These are phyloP conservation scores for Eutolmus rufibarbis DNA, from an alignment of 2,888 invertebrate species.

Conservation along the genomic window DNA sequence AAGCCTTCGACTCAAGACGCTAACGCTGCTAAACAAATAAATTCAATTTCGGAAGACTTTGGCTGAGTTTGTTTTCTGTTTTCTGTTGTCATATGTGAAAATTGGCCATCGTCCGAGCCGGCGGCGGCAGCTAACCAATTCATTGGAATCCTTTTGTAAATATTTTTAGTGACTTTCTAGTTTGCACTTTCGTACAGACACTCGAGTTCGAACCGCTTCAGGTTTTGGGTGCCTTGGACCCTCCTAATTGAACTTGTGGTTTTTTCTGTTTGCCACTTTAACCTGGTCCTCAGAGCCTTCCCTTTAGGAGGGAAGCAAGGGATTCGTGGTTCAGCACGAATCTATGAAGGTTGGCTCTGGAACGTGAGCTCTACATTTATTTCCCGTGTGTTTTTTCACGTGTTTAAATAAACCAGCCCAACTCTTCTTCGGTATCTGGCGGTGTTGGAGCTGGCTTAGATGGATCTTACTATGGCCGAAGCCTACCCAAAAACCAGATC, in stretches of 20 bases:
- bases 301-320: neutral
- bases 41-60: conserved; percentile 1
- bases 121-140: neutral
- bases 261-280: conserved; percentile 39
- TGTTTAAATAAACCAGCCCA: conserved; percentile 42
- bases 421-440: conserved; percentile 16
- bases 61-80: neutral
- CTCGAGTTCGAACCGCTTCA: neutral
- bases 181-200: neutral
- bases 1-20: neutral
- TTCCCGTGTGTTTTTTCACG: conserved; percentile 39
- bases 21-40: neutral
- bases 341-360: conserved; percentile 30
- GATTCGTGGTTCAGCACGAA: neutral
- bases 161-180: conserved; percentile 32
- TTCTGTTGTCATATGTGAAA: neutral
- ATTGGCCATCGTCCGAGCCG: neutral
- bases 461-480: neutral
- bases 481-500: conserved; percentile 7
- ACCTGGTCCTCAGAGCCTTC: conserved; percentile 17
- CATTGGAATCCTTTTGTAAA: conserved; percentile 14
- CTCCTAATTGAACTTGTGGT: conserved; percentile 43
- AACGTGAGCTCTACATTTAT: conserved; percentile 41
- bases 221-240: neutral
- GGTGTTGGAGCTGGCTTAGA: neutral